Percentiles rank a stretch among this genome's conserved stretches.
Evolutionary conservation across 2,797 vertebrate species (phyloP).

Genomic region (Gymnodraco acuticeps): DNA sequence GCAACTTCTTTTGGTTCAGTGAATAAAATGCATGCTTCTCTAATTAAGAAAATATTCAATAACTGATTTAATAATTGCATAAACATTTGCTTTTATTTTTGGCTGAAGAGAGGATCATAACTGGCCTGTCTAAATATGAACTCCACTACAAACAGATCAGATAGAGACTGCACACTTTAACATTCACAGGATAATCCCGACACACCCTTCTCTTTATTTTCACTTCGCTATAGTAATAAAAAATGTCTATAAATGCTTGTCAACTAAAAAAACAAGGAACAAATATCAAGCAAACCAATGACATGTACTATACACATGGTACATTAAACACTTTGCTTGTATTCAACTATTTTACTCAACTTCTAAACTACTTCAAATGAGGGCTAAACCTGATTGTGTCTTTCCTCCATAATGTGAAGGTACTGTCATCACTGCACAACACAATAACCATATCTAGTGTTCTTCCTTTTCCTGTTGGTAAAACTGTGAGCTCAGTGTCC

Average conservation of each 20-base stretch:
- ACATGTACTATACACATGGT: neutral
- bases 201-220: neutral
- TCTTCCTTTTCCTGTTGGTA: slow-evolving; percentile 1
- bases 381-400: neutral
- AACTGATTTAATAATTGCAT: slow-evolving; percentile 3
- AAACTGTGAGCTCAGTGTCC: slow-evolving; percentile 4
- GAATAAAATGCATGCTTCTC: neutral
- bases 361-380: neutral
- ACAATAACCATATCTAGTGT: neutral
- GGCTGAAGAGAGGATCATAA: slow-evolving; percentile 24
- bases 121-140: neutral
- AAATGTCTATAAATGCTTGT: neutral
- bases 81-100: slow-evolving; percentile 3
- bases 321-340: neutral
- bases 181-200: no score
- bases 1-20: neutral
- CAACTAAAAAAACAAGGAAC: no score
- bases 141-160: neutral
- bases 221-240: no score
- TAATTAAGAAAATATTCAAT: slow-evolving; percentile 9
- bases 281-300: neutral
- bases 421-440: neutral
- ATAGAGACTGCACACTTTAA: neutral
- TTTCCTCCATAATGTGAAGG: neutral
- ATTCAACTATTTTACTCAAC: neutral